Base-by-base conservation (phyloP, 2,888 invertebrate genomes). In the Tetropium fuscum region DNA sequence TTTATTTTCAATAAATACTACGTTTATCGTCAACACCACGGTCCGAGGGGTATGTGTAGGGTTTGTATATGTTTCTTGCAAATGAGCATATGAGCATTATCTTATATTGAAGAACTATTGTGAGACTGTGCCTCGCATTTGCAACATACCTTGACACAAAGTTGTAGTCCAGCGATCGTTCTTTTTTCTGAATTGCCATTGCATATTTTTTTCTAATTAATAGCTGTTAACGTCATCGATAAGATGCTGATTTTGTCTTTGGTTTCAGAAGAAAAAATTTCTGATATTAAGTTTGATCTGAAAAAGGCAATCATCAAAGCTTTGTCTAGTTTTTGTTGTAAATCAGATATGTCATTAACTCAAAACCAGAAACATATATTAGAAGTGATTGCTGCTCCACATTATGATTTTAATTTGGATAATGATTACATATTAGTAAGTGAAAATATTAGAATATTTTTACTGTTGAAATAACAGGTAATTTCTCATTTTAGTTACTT, bases 371-470 rank as follows among this genome's bases (percentile, higher is more conserved):
- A 53, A 20, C 59, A 68, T 30, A 69, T 71, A 10, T 53, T 78
- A 19, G 54, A 69, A 41, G 68, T 64, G 16, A 56, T 78, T 11
- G 57, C 70, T 6, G 54, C 63, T 11, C 68, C 70, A 7, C 62
- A 69, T 43, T 78, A 74, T 53, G 69, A 76, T 45, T 68, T 60
- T 13, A 51, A 45, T 18, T 49, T 62, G 30, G 60, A 69, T 3
- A 49, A 55, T 8, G 75, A 77, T 40, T 78, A 72, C 49, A 64
- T 68, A 45, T 62, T 74, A 66, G 78, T 77, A 70, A 60, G 65
- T 63, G 25, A 8, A 6, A 25, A 27, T 15, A 5, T 27, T 48
- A 4, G 16, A 38, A 27, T 11, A 27, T 32, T 2, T 18, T 16
- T 34, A 19, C 18, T 22, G 7, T 8, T n/a, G 6, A 20, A 30